phyloP scores from a whole-genome alignment of 2,113 vertebrate genomes.

The Neopipo cinnamomea region DNA sequence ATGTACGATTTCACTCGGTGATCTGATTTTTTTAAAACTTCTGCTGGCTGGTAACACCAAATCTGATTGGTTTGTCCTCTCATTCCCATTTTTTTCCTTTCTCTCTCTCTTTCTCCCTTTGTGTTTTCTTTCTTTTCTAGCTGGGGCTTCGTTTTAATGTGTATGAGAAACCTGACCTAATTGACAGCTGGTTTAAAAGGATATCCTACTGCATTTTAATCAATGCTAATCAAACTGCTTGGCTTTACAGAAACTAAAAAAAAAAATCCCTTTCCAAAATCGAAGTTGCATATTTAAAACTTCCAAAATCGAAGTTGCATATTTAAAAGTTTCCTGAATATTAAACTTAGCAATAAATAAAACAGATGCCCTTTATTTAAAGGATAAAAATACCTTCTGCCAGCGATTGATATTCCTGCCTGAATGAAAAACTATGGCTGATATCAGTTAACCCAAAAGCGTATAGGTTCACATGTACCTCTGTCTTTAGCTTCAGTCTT shows the following conservation, averaged over 20 bases:
- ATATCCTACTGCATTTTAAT: neutral
- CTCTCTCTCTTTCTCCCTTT: slow-evolving; percentile 28
- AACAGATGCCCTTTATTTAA: neutral
- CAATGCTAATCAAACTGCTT: slow-evolving; percentile 14
- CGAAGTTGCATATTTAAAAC: neutral
- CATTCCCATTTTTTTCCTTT: slow-evolving; percentile 69
- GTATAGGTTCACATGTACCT: slow-evolving; percentile 1
- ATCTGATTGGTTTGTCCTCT: slow-evolving; percentile 72
- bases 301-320: slow-evolving; percentile 9
- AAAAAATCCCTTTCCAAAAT: slow-evolving; percentile 38
- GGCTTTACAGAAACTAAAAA: slow-evolving; percentile 24
- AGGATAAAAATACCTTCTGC: slow-evolving; percentile 5
- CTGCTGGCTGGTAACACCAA: slow-evolving; percentile 69
- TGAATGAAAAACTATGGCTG: slow-evolving; percentile 1
- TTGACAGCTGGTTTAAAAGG: slow-evolving; percentile 18
- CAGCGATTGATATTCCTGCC: neutral
- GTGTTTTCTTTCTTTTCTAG: slow-evolving; percentile 62
- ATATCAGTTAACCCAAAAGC: neutral
- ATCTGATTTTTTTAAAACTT: slow-evolving; percentile 66
- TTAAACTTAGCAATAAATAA: neutral
- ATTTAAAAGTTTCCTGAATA: neutral
- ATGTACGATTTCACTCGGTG: slow-evolving; percentile 76
- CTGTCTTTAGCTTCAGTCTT: neutral
- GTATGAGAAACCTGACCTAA: slow-evolving; percentile 46
- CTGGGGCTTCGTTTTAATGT: slow-evolving; percentile 67